phyloP scores from a whole-genome alignment of 2,888 invertebrate species.

The Polia nebulosa region DNA sequence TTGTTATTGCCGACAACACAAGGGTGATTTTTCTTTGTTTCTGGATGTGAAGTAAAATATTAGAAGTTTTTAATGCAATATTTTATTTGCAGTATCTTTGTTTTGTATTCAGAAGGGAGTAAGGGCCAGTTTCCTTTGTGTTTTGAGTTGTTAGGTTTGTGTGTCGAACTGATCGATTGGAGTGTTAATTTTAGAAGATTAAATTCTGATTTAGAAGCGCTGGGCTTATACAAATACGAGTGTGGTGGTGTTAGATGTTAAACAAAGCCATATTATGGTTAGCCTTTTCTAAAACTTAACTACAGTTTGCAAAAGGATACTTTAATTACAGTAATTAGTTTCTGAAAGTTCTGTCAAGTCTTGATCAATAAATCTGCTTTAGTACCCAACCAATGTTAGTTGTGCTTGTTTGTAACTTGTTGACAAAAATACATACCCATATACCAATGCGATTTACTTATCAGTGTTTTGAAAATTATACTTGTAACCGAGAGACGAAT shows the following conservation, averaged over 20 bases:
- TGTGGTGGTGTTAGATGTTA: conserved; percentile 14
- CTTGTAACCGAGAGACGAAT: too few relatives aligned
- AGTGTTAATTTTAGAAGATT: conserved; percentile 63
- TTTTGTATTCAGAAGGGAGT: background rate
- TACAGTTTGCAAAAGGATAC: too few relatives aligned
- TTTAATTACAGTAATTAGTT: too few relatives aligned
- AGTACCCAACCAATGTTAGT: too few relatives aligned
- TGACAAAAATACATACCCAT: too few relatives aligned
- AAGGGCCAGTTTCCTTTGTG: conserved; percentile 27
- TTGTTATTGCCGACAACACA: background rate
- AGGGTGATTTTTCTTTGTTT: conserved; percentile 9
- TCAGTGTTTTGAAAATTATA: background rate
- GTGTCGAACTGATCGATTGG: conserved; percentile 51
- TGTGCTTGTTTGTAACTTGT: too few relatives aligned
- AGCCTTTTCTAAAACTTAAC: background rate
- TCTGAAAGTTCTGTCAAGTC: background rate
- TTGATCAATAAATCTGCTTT: background rate
- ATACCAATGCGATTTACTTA: background rate
- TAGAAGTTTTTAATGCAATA: conserved; percentile 24
- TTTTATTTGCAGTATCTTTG: conserved; percentile 36
- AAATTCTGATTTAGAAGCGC: conserved; percentile 38
- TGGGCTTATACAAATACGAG: conserved; percentile 30
- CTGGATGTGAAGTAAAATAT: conserved; percentile 2
- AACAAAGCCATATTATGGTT: background rate
- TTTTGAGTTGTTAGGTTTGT: conserved; percentile 6